Evolutionary conservation across 2,797 vertebrate species (phyloP).

Genomic region (Pterois miles): DNA sequence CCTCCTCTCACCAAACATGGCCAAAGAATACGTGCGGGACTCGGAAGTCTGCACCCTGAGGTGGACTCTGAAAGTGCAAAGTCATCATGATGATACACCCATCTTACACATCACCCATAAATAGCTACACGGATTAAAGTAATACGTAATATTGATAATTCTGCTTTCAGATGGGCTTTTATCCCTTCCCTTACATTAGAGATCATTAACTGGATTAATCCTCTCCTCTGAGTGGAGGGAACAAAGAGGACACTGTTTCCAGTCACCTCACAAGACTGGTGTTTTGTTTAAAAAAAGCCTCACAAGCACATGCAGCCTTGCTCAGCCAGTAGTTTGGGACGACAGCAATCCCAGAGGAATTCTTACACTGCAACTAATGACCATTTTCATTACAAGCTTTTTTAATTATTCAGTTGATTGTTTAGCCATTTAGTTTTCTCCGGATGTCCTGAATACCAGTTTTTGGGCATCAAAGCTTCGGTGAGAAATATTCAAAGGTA

Average conservation of each 20-base stretch:
- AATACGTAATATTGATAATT: conserved; percentile 20
- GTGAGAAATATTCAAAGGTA: too few species aligned
- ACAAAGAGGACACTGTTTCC: conserved; percentile 79
- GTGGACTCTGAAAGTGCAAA: conserved; percentile 32
- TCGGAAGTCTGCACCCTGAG: neutral
- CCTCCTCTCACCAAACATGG: conserved; percentile 8
- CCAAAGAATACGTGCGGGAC: neutral
- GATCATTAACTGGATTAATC: conserved; percentile 78
- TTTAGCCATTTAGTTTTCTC: neutral
- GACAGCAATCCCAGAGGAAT: neutral
- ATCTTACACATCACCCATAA: neutral
- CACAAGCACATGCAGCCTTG: conserved; percentile 13
- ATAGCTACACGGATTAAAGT: conserved; percentile 1
- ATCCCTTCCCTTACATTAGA: conserved; percentile 64
- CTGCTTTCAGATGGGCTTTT: conserved; percentile 57
- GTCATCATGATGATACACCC: conserved; percentile 22
- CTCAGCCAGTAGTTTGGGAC: neutral
- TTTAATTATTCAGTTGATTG: neutral
- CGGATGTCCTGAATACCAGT: too few species aligned
- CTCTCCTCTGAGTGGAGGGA: conserved; percentile 50
- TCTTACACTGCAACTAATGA: rapidly evolving
- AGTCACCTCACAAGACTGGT: conserved; percentile 79
- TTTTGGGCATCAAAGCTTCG: too few species aligned
- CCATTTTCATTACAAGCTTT: neutral
- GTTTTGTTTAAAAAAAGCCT: conserved; percentile 50